Conservation (phyloP, 2,113 vertebrate species). For the Strigops habroptila region DNA sequence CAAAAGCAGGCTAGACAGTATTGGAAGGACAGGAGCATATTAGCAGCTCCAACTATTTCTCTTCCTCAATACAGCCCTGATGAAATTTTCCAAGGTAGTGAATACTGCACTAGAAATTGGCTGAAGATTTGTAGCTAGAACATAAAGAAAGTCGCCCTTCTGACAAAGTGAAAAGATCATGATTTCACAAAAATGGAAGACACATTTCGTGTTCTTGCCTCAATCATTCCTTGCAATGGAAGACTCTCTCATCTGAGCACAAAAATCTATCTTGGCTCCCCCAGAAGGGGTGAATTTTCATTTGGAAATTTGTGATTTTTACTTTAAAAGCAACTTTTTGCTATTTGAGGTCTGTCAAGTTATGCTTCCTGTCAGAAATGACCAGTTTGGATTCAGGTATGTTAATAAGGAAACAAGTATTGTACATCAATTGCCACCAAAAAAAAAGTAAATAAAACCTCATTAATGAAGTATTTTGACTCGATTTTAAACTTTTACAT, state of each 20-base stretch:
- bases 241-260: not conserved
- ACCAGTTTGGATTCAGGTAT: not conserved
- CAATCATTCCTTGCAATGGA: not conserved
- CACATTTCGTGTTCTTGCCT: slow-evolving; percentile 7
- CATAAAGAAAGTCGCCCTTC: not conserved
- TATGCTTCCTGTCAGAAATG: not conserved
- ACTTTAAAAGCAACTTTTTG: not conserved
- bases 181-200: slow-evolving; percentile 34
- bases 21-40: not conserved
- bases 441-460: not conserved
- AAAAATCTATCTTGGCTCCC: not conserved
- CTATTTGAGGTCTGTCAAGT: not conserved
- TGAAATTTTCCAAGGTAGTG: not conserved
- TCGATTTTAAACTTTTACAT: not conserved
- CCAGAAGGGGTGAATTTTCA: not conserved
- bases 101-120: not conserved
- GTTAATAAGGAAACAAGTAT: not conserved
- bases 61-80: not conserved
- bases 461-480: not conserved
- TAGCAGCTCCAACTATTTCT: slow-evolving; percentile 19
- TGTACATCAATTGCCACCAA: not conserved
- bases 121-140: not conserved
- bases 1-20: not conserved
- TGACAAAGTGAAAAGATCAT: slow-evolving; percentile 16
- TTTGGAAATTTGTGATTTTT: not conserved